These are phyloP conservation scores for Lepus townsendii DNA, from an alignment of 2,797 vertebrate genomes.

Conservation along the genomic window DNA sequence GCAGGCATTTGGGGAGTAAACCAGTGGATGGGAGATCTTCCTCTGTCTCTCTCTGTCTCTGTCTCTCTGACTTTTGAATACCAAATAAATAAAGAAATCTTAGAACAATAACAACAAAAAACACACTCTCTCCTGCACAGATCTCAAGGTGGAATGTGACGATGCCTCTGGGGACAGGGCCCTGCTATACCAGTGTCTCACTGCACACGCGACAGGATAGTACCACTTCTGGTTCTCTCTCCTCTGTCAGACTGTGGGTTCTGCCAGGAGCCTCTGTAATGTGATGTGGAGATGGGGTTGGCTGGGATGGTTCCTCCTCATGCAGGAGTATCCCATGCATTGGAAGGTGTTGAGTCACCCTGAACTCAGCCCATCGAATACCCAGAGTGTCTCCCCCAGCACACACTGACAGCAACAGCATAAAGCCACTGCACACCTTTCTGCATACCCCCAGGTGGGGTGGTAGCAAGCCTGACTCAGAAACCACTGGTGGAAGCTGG, in stretches of 20 bases:
- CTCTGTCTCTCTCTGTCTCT: too few species aligned
- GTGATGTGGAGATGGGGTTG: not conserved
- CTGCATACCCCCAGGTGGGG: not conserved
- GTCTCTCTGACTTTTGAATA: too few species aligned
- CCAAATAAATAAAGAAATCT: too few species aligned
- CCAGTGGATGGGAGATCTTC: too few species aligned
- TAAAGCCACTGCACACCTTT: not conserved
- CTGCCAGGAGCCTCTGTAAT: not conserved
- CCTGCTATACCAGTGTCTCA: not conserved
- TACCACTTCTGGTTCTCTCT: not conserved
- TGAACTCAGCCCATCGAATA: not conserved
- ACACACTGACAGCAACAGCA: not conserved
- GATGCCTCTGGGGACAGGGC: not conserved
- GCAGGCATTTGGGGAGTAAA: too few species aligned
- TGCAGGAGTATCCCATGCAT: rapidly evolving
- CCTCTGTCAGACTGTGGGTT: not conserved
- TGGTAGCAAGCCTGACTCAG: not conserved
- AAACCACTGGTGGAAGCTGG: not conserved
- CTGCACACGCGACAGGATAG: not conserved
- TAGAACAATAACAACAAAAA: not conserved
- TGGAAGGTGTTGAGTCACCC: not conserved
- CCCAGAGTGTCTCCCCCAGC: not conserved
- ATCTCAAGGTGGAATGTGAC: not conserved
- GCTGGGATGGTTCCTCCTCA: not conserved
- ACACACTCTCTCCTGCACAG: not conserved